Base-by-base conservation (phyloP, 2,797 vertebrate genomes). In the Menidia menidia region DNA sequence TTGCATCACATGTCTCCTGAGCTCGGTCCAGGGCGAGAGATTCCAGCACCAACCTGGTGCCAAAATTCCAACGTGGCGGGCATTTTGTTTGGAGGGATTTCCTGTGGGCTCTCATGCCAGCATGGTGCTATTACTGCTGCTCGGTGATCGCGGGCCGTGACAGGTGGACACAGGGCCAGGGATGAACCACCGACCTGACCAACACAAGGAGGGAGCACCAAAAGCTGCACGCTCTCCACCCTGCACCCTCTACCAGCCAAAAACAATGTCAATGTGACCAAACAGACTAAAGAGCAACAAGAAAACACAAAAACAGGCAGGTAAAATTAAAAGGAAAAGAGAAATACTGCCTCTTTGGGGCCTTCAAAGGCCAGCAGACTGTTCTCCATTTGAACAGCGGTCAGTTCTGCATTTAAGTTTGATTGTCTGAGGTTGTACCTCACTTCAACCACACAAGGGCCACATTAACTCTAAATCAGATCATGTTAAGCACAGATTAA, bases 21-120 rank as follows among this genome's bases (percentile, higher is more conserved):
- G 75, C 78, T 81, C 50, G 43, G 75, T 60, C 75, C 75, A 14
- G 45, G 71, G 57, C 25, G 13, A 76, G 63, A 80, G 75, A 77
- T 64, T 75, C 19, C n/a, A 89, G 85, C 54, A 81, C 69, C 70
- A 73, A 71, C 58, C 3, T 44, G 47, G 71, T 88, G 90, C 89
- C 87, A 92, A 89, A 92, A 92, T 94, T 94, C 92, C 91, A 86
- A 87, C 61, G 52, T 73, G 79, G 83, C 78, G 61, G 81, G 61
- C 41, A 78, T 91, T 93, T 93, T 91, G 88, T 92, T 25, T 82
- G 68, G 59, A 89, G 88, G 89, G 90, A 92, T 94, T 93, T 94
- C 88, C 88, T 90, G 88, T 85, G 67, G 68, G 82, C 80, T 90
- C 88, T 90, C 72, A 77, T 87, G 84, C 83, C 88, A 86, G 87